Evolutionary conservation across 2,113 vertebrate genomes (phyloP), one percentile per base, ranked within the genome.

Genomic region (Halichoeres trimaculatus): DNA sequence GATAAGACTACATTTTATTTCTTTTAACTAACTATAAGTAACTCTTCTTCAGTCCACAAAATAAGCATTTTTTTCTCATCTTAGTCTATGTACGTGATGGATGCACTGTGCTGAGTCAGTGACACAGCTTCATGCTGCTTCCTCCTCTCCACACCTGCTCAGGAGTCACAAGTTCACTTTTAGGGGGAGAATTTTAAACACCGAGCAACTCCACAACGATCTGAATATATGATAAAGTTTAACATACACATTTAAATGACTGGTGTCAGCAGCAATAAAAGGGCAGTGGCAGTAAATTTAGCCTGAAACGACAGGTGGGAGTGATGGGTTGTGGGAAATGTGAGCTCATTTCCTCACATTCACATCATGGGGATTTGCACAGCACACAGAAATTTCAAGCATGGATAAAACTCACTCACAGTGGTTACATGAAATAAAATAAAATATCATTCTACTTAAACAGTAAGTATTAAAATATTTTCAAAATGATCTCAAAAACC

Each of bases 331-430:
- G 60, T 74, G 54, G 80, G 84, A 87, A 82, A 77, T 72, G 73
- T 80, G 79, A 88, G 68, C 66, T 87, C 78, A 80, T 86, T 89
- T 88, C 77, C 85, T 81, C 70, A 63, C 64, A 54, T 30, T 79
- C 86, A 73, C 80, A 65, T 58, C 34, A 30, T 62, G 70, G 16
- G 16, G 53, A 55, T 81, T 76, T 62, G 79, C 48, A 61, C 76
- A 70, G 62, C 70, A 16, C 76, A 57, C 11, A 69, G 50, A 55
- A 24, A 41, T 60, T 57, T 53, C 78, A 75, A 78, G 51, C 78
- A 61, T 24, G 60, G 58, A 69, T 74, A 54, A 24, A 2, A 8
- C 26, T 51, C 58, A 47, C 62, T 82, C 23, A 55, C 13, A 53
- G 10, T 24, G n/a, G 12, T 22, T 24, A 52, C 30, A n/a, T 30